Percentiles rank a stretch among this genome's conserved stretches.
phyloP scores from a whole-genome alignment of 2,797 vertebrate genomes.

The Phataginus tricuspis region DNA sequence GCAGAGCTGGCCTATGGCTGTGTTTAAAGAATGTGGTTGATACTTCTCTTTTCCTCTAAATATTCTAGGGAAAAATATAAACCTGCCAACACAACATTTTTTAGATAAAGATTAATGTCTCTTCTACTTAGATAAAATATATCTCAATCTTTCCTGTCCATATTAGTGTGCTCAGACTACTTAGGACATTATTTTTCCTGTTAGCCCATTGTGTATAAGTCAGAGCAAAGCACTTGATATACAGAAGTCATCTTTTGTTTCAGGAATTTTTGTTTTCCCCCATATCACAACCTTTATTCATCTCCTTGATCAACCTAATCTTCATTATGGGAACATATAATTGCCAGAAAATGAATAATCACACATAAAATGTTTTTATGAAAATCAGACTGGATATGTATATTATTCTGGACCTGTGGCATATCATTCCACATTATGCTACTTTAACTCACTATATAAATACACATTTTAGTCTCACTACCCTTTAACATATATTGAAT shows the following conservation, averaged over 20 bases:
- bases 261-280: neutral
- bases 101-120: slow-evolving; percentile 78
- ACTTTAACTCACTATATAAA: neutral
- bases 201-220: neutral
- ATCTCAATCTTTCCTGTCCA: slow-evolving; percentile 69
- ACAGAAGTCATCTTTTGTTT: slow-evolving; percentile 3
- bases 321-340: neutral
- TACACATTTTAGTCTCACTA: neutral
- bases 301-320: slow-evolving; percentile 25
- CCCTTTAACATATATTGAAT: neutral
- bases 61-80: slow-evolving; percentile 71
- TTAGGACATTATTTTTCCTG: neutral
- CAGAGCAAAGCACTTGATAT: neutral
- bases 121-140: slow-evolving; percentile 12
- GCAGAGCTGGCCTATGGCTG: slow-evolving; percentile 83
- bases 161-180: slow-evolving; percentile 54
- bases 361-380: slow-evolving; percentile 11
- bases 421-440: neutral
- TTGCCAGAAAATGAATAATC: neutral
- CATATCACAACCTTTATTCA: slow-evolving; percentile 12
- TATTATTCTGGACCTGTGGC: neutral
- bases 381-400: neutral
- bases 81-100: slow-evolving; percentile 78
- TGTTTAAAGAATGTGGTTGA: slow-evolving; percentile 83
- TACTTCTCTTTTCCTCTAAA: slow-evolving; percentile 78